Base-by-base conservation (phyloP, 2,797 vertebrate species). In the Acipenser oxyrinchus region DNA sequence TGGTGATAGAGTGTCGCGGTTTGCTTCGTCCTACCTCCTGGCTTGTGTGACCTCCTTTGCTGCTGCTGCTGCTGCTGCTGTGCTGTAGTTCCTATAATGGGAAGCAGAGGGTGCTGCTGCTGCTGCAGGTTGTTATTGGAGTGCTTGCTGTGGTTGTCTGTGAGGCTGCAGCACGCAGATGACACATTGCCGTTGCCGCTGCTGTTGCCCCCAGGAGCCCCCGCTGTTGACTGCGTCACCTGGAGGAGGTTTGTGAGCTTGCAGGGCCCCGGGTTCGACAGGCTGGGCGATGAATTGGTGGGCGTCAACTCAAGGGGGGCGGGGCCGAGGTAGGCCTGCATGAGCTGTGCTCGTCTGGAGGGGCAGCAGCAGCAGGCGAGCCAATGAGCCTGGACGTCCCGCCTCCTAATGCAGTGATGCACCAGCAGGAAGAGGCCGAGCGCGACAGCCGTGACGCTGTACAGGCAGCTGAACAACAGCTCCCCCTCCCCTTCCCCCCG, bases 211-310 rank as follows among this genome's bases (percentile, higher is more conserved):
- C 71, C 75, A 10, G 80, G 76, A 48, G 73, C 70, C 8, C 79
- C 77, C 0, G 23, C 23, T 37, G 23, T 37, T 37, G 23, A 4
- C 77, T 95, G 95, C 2, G 91, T 86, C 70, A 92, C 88, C 85
- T 97, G 96, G 75, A 98, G 84, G 75, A 99, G 85, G 82, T 99
- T 99, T 77, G 95, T 98, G 78, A 99, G 92, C 76, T 99, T 98
- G 85, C 93, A 95, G 70, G 91, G 93, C 7, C 90, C 92, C 0
- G 81, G 76, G 1, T 86, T 83, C 0, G 81, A 84, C 18, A 62
- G 60, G 13, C 55, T 58, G 12, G 23, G 23, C 4, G 23, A 37
- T 37, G 23, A 37, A 2, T 37, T 37, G 23, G 23, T 37, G 4
- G 23, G 23, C 23, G 23, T 37, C 23, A 2, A 4, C 23, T 37